Percentiles rank a stretch among this genome's conserved stretches.
These are phyloP conservation scores for Sitta carolinensis DNA, from an alignment of 2,797 vertebrate genomes.

Conservation along the genomic window DNA sequence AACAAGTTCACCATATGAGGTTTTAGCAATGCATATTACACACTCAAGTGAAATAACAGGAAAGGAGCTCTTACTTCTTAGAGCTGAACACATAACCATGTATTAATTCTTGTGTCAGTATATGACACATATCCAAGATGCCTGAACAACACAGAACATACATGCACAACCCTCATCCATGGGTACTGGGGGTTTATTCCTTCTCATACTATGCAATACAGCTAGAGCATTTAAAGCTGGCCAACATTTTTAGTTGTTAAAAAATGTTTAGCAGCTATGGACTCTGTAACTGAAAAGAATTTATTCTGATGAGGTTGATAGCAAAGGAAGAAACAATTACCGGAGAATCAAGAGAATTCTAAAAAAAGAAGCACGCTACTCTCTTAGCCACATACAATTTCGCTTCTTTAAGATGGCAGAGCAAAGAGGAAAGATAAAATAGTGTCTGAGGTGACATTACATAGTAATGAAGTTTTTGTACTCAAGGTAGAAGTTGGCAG, in stretches of 20 bases:
- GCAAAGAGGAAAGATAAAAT: not conserved
- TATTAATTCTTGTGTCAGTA: not conserved
- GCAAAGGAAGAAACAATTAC: not conserved
- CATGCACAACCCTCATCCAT: not conserved
- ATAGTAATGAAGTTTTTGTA: not conserved
- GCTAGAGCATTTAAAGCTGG: not conserved
- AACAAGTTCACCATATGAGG: not conserved
- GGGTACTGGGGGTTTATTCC: not conserved
- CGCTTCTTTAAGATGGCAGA: not conserved
- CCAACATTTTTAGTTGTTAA: not conserved
- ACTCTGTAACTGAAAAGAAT: not conserved
- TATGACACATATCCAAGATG: not conserved
- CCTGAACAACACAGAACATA: not conserved
- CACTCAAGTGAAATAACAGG: not conserved
- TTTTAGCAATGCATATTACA: not conserved
- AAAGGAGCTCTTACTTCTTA: not conserved
- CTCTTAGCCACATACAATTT: not conserved
- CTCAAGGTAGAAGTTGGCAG: not conserved
- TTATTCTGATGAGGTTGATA: not conserved
- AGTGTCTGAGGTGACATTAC: not conserved
- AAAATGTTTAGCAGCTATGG: not conserved
- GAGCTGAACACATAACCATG: not conserved
- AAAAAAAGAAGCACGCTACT: not conserved
- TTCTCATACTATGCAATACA: not conserved
- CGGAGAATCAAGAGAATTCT: not conserved